A percentile compares a stretch with the other conserved stretches of the same genome.
These are phyloP conservation scores for Ylistrum balloti DNA, from an alignment of 1,140 invertebrate genomes.

Conservation along the genomic window DNA sequence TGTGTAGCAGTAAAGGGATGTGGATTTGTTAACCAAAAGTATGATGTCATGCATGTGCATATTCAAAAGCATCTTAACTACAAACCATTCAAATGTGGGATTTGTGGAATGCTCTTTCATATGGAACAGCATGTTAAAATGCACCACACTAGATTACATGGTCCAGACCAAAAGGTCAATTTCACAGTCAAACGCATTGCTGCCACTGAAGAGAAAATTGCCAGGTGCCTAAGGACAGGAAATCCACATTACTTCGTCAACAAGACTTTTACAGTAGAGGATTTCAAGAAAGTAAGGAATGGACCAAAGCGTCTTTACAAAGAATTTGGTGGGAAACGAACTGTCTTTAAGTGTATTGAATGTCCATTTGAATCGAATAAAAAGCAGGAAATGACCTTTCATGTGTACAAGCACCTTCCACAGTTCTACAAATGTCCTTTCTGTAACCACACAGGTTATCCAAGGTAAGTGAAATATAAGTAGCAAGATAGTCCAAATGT, in stretches of 20 bases:
- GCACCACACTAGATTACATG: not conserved
- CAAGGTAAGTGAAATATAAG: not conserved
- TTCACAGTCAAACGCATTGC: not conserved
- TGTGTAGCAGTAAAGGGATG: not conserved
- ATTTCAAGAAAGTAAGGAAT: not conserved
- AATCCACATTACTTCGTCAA: not conserved
- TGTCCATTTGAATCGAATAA: not conserved
- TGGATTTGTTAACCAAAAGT: not conserved
- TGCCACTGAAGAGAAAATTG: not conserved
- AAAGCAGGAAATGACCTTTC: not conserved
- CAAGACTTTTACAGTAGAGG: not conserved
- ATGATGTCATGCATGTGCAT: not conserved
- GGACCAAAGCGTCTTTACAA: not conserved
- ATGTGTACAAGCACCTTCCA: not conserved
- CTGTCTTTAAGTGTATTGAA: not conserved
- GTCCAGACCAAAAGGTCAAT: not conserved
- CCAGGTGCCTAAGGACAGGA: not conserved
- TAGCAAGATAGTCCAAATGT: too few relatives aligned
- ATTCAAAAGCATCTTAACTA: not conserved
- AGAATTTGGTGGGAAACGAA: not conserved
- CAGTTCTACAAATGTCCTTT: slow-evolving; percentile 17
- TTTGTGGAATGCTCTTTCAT: not conserved
- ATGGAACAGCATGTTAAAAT: not conserved
- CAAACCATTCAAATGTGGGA: not conserved
- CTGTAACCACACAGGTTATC: not conserved